These are phyloP conservation scores for Zootermopsis nevadensis DNA, from an alignment of 2,888 invertebrate genomes.

Conservation along the genomic window DNA sequence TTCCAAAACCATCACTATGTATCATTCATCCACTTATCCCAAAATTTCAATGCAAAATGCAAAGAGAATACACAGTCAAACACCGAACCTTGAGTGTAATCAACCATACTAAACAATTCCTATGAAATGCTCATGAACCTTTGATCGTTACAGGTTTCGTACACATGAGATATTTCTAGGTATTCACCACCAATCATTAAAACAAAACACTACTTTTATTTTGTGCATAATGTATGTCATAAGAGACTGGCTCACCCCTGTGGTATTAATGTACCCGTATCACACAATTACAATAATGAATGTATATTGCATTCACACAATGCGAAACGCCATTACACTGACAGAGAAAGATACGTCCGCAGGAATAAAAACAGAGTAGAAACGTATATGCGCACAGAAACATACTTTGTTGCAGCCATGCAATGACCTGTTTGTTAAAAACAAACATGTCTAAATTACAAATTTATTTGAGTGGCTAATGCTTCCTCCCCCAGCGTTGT, in stretches of 20 bases:
- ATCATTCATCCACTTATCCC: too few relatives aligned
- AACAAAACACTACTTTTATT: not conserved
- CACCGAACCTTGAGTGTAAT: too few relatives aligned
- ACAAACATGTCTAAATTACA: constrained; percentile 13
- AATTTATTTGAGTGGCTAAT: not conserved
- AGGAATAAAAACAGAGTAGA: not conserved
- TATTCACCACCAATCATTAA: not conserved
- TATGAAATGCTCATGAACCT: not conserved
- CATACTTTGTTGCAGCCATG: not conserved
- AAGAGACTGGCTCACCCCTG: not conserved
- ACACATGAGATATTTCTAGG: not conserved
- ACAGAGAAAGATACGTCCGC: not conserved
- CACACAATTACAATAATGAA: not conserved
- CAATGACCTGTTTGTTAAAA: constrained; percentile 8
- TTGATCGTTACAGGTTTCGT: not conserved
- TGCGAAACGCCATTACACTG: not conserved
- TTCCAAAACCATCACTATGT: too few relatives aligned
- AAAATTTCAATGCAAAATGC: too few relatives aligned
- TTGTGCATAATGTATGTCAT: not conserved
- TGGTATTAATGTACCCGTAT: not conserved
- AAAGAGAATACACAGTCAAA: too few relatives aligned
- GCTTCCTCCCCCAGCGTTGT: not conserved
- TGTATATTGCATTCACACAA: not conserved
- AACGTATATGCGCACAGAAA: not conserved
- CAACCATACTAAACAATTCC: too few relatives aligned